These are phyloP conservation scores for Myiotriccus ornatus DNA, from an alignment of 2,797 vertebrate genomes.

Conservation along the genomic window DNA sequence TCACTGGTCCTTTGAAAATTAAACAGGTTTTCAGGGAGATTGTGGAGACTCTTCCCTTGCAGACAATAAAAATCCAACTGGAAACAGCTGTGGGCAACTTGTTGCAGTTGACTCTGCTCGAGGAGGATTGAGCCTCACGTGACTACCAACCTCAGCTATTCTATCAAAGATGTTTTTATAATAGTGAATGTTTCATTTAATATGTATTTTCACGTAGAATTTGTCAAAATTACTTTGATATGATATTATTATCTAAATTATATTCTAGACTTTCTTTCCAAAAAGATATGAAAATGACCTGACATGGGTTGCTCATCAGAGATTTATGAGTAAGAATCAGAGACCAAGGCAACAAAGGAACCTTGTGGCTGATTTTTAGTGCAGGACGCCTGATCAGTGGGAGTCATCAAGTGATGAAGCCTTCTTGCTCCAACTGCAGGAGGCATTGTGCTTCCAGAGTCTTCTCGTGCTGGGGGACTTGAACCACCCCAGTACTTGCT, in stretches of 20 bases:
- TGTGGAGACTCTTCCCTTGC: not conserved
- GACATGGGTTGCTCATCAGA: not conserved
- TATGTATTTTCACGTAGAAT: not conserved
- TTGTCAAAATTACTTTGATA: not conserved
- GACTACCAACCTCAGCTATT: not conserved
- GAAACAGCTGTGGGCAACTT: not conserved
- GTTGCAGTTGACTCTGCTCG: not conserved
- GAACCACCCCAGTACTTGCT: not conserved
- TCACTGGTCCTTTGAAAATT: not conserved
- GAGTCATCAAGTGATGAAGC: accelerated
- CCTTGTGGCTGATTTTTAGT: not conserved
- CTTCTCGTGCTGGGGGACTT: not conserved
- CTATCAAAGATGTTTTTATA: not conserved
- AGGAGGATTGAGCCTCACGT: not conserved
- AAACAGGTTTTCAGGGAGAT: not conserved
- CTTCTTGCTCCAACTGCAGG: not conserved
- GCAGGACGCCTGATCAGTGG: accelerated
- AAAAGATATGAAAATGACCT: not conserved
- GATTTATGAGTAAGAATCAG: not conserved
- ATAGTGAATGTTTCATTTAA: not conserved
- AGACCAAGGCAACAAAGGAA: accelerated
- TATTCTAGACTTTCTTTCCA: too few relatives aligned
- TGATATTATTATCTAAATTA: not conserved
- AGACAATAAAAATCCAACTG: not conserved
- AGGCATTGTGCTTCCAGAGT: accelerated